Conservation (phyloP, 2,113 vertebrate species). For the Chaenocephalus aceratus region DNA sequence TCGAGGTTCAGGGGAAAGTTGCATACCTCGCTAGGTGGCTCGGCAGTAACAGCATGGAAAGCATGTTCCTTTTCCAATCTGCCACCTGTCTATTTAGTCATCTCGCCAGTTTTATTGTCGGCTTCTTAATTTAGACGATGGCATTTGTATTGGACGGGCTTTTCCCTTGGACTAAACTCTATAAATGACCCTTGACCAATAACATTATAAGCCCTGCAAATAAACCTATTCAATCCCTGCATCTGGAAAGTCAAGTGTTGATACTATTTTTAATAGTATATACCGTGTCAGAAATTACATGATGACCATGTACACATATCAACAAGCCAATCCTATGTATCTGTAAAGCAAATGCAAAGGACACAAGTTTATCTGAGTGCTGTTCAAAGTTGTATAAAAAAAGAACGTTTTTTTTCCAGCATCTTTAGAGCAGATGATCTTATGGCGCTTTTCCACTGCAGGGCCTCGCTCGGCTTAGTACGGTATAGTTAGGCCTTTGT, state of each 20-base stretch:
- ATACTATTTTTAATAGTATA: slow-evolving; percentile 33
- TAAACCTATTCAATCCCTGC: slow-evolving; percentile 12
- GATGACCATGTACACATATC: not conserved
- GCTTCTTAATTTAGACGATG: slow-evolving; percentile 47
- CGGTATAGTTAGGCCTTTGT: too few species aligned
- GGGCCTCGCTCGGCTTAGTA: too few species aligned
- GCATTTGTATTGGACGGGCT: slow-evolving; percentile 13
- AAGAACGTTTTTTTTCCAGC: too few species aligned
- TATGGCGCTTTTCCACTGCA: too few species aligned
- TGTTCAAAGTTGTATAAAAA: not conserved
- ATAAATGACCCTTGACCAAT: slow-evolving; percentile 12
- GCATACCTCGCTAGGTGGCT: slow-evolving; percentile 36
- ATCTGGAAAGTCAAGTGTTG: slow-evolving; percentile 15
- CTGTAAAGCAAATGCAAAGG: not conserved
- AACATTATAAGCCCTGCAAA: not conserved
- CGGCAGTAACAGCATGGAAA: slow-evolving; percentile 29
- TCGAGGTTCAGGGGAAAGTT: slow-evolving; percentile 19
- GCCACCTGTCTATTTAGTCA: slow-evolving; percentile 37
- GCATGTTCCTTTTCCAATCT: slow-evolving; percentile 29
- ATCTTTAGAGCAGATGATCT: not conserved
- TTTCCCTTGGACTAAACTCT: slow-evolving; percentile 17
- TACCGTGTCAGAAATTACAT: not conserved
- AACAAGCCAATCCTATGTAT: not conserved
- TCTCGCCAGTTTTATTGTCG: slow-evolving; percentile 23
- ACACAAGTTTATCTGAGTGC: not conserved